A percentile compares a stretch with the other conserved stretches of the same genome.
phyloP scores from a whole-genome alignment of 2,888 invertebrate genomes.

The Gnatocerus cornutus region DNA sequence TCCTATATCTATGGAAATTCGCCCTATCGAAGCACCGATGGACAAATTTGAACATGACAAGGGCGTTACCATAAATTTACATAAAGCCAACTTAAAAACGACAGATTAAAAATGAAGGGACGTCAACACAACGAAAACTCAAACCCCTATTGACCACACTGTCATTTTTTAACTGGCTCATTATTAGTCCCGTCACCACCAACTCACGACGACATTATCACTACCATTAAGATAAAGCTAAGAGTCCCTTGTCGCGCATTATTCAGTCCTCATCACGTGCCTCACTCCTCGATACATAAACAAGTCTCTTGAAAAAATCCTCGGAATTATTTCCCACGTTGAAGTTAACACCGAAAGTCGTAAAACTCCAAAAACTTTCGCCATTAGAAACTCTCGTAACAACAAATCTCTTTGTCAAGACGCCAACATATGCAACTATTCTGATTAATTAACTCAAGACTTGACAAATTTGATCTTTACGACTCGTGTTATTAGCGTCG shows the following conservation, averaged over 20 bases:
- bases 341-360: conserved; percentile 18
- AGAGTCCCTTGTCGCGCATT: conserved; percentile 21
- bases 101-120: not conserved
- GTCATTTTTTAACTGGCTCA: not conserved
- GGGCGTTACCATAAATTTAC: conserved; percentile 46
- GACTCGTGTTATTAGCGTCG: conserved; percentile 20
- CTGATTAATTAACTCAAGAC: conserved; percentile 36
- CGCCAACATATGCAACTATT: conserved; percentile 31
- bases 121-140: not conserved
- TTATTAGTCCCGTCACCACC: conserved; percentile 25
- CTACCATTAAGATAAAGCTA: conserved; percentile 35
- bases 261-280: conserved; percentile 23
- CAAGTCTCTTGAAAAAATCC: conserved; percentile 25
- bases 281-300: conserved; percentile 34
- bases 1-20: conserved; percentile 46
- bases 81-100: conserved; percentile 36
- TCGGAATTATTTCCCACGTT: conserved; percentile 33
- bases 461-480: conserved; percentile 31
- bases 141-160: not conserved
- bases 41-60: conserved; percentile 48
- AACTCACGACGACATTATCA: conserved; percentile 29
- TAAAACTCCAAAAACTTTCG: conserved; percentile 39
- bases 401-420: conserved; percentile 37
- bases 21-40: conserved; percentile 36
- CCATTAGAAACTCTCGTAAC: conserved; percentile 34